phyloP scores from a whole-genome alignment of 2,113 vertebrate species.

The Thunnus thynnus region DNA sequence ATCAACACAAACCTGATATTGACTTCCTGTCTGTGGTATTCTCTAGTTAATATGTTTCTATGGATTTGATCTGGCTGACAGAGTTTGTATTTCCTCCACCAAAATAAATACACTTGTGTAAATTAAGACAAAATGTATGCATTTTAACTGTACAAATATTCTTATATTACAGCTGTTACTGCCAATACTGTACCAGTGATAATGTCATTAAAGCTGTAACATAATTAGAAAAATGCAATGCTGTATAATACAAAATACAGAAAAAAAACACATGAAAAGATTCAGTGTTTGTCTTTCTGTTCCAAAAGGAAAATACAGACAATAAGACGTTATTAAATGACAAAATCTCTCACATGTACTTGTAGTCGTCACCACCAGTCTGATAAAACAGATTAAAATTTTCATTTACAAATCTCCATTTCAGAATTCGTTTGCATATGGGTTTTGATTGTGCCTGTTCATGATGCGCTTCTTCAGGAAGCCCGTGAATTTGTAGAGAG shows the following conservation, averaged over 20 bases:
- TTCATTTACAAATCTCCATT: constrained; percentile 51
- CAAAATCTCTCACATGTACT: not conserved
- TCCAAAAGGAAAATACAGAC: not conserved
- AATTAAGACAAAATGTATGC: not conserved
- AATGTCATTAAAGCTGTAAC: not conserved
- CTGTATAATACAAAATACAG: not conserved
- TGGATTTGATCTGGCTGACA: constrained; percentile 34
- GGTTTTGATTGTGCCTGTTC: constrained; percentile 38
- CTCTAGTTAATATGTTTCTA: constrained; percentile 15
- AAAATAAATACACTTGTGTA: constrained; percentile 17
- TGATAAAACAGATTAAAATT: not conserved
- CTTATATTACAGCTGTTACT: not conserved
- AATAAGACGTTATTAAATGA: constrained; percentile 9
- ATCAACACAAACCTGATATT: constrained; percentile 37
- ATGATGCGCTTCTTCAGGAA: constrained; percentile 22
- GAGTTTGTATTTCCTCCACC: constrained; percentile 20
- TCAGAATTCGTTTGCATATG: constrained; percentile 50
- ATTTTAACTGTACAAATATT: not conserved
- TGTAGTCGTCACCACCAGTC: not conserved
- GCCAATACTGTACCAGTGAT: not conserved
- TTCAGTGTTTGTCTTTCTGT: not conserved
- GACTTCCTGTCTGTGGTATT: constrained; percentile 4
- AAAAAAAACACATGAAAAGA: not conserved
- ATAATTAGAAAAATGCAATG: constrained; percentile 6
- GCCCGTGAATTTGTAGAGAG: constrained; percentile 71